Conservation (phyloP, 2,797 vertebrate species). For the Helostoma temminkii region DNA sequence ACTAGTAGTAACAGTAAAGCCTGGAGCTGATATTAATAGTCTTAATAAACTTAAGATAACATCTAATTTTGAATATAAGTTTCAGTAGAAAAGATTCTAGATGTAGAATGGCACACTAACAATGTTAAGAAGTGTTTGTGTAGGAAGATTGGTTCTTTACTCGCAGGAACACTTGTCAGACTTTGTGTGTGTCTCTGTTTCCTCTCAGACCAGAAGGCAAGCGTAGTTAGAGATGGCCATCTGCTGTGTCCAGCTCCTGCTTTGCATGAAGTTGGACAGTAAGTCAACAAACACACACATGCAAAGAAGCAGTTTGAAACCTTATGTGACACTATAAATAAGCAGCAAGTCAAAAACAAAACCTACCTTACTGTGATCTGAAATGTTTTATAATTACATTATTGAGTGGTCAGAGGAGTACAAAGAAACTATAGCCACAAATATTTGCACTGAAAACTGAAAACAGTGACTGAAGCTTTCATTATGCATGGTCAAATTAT, state of each 20-base stretch:
- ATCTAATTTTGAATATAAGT: not conserved
- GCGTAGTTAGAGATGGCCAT: slow-evolving; percentile 83
- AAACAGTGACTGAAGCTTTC: not conserved
- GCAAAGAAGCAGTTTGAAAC: not conserved
- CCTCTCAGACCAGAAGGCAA: slow-evolving; percentile 88
- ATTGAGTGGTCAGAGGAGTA: not conserved
- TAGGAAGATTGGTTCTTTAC: slow-evolving; percentile 10
- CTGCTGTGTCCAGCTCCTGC: slow-evolving; percentile 92
- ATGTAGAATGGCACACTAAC: not conserved
- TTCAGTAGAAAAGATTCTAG: not conserved
- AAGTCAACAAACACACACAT: slow-evolving; percentile 74
- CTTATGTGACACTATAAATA: slow-evolving; percentile 3
- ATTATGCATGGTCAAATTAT: not conserved
- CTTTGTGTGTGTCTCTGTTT: slow-evolving; percentile 35
- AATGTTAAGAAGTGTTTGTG: not conserved
- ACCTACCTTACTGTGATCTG: not conserved
- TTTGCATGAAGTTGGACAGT: slow-evolving; percentile 92
- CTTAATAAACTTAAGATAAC: not conserved
- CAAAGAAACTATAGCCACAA: slow-evolving; percentile 9
- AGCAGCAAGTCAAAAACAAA: not conserved
- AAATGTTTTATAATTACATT: not conserved
- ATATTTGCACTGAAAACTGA: slow-evolving; percentile 12
- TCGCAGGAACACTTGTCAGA: not conserved
- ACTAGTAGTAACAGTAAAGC: not conserved
- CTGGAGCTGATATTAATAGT: not conserved